These are phyloP conservation scores for Agonum fuliginosum DNA, from an alignment of 2,888 invertebrate species.

Conservation along the genomic window DNA sequence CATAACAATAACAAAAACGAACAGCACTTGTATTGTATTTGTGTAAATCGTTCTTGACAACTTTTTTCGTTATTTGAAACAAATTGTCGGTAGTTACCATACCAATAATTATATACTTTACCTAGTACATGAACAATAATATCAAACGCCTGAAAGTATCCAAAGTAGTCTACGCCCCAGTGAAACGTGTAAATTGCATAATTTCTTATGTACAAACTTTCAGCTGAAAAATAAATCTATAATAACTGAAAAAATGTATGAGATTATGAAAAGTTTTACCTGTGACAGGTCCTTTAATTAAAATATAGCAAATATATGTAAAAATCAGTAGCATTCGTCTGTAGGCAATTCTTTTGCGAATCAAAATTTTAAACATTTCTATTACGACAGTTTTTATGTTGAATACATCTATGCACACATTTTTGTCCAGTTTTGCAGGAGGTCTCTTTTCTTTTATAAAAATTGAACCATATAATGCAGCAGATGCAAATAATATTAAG, in stretches of 20 bases:
- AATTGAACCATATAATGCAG: conserved; percentile 9
- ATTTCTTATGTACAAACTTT: background rate
- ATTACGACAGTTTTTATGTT: conserved; percentile 14
- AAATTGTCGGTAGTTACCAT: too few relatives aligned
- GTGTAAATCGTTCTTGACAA: too few relatives aligned
- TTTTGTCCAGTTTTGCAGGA: conserved; percentile 1
- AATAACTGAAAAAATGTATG: background rate
- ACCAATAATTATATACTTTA: background rate
- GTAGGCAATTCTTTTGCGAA: conserved; percentile 9
- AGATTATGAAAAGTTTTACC: background rate
- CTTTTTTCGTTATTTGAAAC: too few relatives aligned
- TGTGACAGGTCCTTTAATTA: conserved; percentile 35
- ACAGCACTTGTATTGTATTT: too few relatives aligned
- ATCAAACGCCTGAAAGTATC: conserved; percentile 33
- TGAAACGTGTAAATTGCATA: background rate
- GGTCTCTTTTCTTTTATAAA: conserved; percentile 27
- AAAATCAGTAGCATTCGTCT: conserved; percentile 31
- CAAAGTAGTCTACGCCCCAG: conserved; percentile 19
- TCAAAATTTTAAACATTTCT: conserved; percentile 26
- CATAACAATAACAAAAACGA: too few relatives aligned
- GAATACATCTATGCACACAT: conserved; percentile 38
- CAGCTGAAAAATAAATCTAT: conserved; percentile 1
- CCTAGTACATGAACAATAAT: conserved; percentile 6
- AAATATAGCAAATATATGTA: conserved; percentile 23
- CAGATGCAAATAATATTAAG: background rate